phyloP scores from a whole-genome alignment of 2,797 vertebrate genomes.

The Peromyscus nudipes region DNA sequence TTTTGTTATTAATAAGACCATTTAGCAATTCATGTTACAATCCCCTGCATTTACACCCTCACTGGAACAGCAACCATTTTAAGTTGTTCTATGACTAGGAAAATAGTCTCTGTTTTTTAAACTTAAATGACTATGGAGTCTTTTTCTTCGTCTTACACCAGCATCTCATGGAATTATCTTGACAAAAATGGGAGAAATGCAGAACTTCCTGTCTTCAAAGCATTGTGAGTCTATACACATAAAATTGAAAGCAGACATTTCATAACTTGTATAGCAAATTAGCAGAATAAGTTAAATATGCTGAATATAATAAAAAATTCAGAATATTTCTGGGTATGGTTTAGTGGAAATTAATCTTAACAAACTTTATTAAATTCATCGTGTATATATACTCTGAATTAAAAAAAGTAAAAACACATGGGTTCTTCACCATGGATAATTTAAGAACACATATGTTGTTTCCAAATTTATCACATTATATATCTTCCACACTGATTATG shows the following conservation, averaged over 20 bases:
- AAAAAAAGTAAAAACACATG: not conserved
- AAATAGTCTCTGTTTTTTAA: not conserved
- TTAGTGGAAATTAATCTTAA: conserved; percentile 6
- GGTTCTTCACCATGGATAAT: not conserved
- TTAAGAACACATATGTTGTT: not conserved
- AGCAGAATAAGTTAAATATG: not conserved
- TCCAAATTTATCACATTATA: not conserved
- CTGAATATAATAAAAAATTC: conserved; percentile 14
- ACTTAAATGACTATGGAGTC: not conserved
- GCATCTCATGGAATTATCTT: not conserved
- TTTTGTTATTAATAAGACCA: no score
- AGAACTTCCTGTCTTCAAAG: not conserved
- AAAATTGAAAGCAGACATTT: not conserved
- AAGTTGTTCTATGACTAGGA: not conserved
- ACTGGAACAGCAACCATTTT: not conserved
- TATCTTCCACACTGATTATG: not conserved
- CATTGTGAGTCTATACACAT: not conserved
- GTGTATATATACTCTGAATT: not conserved
- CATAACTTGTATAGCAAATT: not conserved
- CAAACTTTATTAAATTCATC: not conserved
- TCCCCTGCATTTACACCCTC: not conserved
- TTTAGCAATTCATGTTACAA: no score
- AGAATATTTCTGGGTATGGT: not conserved
- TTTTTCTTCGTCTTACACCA: not conserved
- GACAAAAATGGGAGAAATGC: not conserved